Conservation (phyloP, 2,113 vertebrate genomes). For the Chinchilla lanigera region DNA sequence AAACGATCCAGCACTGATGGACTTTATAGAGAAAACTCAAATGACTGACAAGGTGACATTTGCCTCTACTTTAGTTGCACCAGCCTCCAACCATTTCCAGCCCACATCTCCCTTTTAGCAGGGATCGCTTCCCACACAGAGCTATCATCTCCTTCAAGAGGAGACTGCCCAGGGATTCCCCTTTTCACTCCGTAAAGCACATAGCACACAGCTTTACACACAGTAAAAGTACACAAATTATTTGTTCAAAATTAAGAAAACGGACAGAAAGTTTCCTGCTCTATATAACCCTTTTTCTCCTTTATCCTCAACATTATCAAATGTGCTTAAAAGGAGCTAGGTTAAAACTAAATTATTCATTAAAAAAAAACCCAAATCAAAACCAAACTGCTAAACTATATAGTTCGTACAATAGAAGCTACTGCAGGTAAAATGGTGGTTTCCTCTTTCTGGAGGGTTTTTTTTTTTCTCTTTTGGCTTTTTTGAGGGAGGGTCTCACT, state of each 20-base stretch:
- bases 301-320: neutral
- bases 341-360: neutral
- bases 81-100: neutral
- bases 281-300: neutral
- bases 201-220: neutral
- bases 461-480: neutral
- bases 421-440: too few species aligned
- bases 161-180: neutral
- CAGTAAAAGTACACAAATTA: neutral
- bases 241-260: conserved; percentile 29
- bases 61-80: neutral
- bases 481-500: neutral
- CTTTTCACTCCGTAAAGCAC: neutral
- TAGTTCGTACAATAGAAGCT: too few species aligned
- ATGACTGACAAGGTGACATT: neutral
- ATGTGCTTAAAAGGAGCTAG: neutral
- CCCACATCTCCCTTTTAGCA: neutral
- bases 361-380: too few species aligned
- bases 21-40: conserved; percentile 84
- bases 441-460: too few species aligned
- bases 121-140: neutral
- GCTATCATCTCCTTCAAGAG: neutral
- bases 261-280: neutral
- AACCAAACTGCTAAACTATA: too few species aligned
- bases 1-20: conserved; percentile 97